Evolutionary conservation across 2,113 vertebrate species (phyloP).

Genomic region (Percopsis transmontana): DNA sequence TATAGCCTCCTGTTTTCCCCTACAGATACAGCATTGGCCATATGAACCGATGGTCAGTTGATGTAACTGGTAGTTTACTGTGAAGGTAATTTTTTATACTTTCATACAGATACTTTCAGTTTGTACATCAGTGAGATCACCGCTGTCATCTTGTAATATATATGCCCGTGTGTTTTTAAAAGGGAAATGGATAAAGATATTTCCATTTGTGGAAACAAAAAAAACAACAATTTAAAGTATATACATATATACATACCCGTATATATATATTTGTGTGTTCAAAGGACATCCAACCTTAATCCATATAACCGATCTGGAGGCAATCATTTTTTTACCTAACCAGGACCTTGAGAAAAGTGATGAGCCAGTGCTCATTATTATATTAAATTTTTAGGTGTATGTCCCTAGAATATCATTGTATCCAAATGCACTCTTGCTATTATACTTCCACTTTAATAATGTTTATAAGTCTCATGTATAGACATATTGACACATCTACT

Average conservation of each 20-base stretch:
- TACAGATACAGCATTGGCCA: slow-evolving; percentile 44
- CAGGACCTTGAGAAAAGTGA: slow-evolving; percentile 33
- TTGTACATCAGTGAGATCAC: slow-evolving; percentile 58
- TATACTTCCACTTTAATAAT: slow-evolving; percentile 58
- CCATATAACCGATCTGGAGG: slow-evolving; percentile 48
- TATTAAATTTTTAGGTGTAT: slow-evolving; percentile 65
- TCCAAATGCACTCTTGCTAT: slow-evolving; percentile 65
- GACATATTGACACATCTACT: slow-evolving; percentile 57
- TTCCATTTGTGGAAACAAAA: slow-evolving; percentile 55
- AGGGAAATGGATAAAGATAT: slow-evolving; percentile 51
- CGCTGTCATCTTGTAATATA: slow-evolving; percentile 54
- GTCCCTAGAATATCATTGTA: slow-evolving; percentile 58
- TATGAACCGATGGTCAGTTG: slow-evolving; percentile 36
- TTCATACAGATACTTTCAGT: slow-evolving; percentile 61
- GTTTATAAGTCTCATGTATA: slow-evolving; percentile 64
- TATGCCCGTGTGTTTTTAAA: slow-evolving; percentile 42
- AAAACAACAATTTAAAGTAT: slow-evolving; percentile 43
- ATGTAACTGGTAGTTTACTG: slow-evolving; percentile 40
- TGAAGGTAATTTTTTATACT: slow-evolving; percentile 72
- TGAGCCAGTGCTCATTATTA: slow-evolving; percentile 58
- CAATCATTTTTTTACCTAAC: slow-evolving; percentile 30
- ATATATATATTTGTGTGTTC: slow-evolving; percentile 37
- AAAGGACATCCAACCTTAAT: slow-evolving; percentile 47
- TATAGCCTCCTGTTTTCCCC: slow-evolving; percentile 61
- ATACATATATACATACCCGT: slow-evolving; percentile 12